Evolutionary conservation across 30 jellyfish, hydroid and myxozoan genomes (phyloP).

Genomic region (Aurelia coerulea): DNA sequence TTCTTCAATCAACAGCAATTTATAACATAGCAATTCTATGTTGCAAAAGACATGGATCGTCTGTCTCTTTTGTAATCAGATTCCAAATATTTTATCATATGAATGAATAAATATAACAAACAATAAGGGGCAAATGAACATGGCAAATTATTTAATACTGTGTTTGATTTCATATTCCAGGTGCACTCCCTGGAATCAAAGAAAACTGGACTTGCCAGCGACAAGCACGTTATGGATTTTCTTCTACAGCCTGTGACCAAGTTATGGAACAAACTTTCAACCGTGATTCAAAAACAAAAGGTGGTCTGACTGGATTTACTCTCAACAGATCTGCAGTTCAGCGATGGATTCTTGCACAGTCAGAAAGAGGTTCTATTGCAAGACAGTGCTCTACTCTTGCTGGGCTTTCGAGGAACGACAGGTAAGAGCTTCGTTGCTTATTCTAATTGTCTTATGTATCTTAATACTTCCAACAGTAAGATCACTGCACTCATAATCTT

Average conservation of each 20-base stretch:
- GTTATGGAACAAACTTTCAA: constrained; percentile 51
- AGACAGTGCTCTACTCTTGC: constrained; percentile 35
- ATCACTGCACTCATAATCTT: background rate
- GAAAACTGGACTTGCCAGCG: constrained; percentile 62
- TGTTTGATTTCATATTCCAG: constrained; percentile 22
- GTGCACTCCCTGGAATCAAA: constrained; percentile 14
- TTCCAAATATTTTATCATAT: background rate
- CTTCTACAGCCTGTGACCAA: constrained; percentile 58
- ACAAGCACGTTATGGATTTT: constrained; percentile 44
- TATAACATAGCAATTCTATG: too few species aligned
- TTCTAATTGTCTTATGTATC: background rate
- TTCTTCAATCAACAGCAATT: too few species aligned
- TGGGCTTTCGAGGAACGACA: constrained; percentile 2
- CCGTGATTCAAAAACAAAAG: constrained; percentile 58
- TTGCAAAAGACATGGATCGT: too few species aligned
- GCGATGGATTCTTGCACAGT: constrained; percentile 47
- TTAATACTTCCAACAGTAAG: background rate
- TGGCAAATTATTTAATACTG: background rate
- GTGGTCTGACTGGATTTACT: constrained; percentile 42
- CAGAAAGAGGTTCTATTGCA: constrained; percentile 50
- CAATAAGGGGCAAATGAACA: background rate
- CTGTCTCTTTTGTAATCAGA: too few species aligned
- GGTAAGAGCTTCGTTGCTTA: constrained; percentile 4
- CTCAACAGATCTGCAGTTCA: constrained; percentile 47
- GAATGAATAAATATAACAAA: background rate